phyloP scores from a whole-genome alignment of 2,888 invertebrate genomes.

The Seira musarum region DNA sequence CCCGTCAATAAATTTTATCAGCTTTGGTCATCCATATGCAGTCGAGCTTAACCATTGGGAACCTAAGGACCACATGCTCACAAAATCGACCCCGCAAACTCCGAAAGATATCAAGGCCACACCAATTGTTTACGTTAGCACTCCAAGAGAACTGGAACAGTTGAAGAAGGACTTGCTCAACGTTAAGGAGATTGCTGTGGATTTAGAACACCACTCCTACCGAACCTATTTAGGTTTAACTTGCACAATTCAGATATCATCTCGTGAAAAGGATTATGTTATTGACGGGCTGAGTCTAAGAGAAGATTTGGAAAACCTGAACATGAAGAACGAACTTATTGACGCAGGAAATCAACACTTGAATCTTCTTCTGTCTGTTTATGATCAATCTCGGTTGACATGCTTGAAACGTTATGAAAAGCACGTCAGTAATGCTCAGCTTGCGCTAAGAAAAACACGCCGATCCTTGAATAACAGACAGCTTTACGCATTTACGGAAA shows the following conservation, averaged over 20 bases:
- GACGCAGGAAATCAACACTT: conserved; percentile 78
- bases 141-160: conserved; percentile 77
- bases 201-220: conserved; percentile 86
- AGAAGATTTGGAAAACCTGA: conserved; percentile 85
- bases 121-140: conserved; percentile 80
- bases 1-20: too few relatives aligned
- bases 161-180: conserved; percentile 79
- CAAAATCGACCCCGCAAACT: conserved; percentile 72
- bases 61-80: conserved; percentile 73
- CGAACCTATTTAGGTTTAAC: conserved; percentile 95
- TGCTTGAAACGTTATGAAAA: conserved; percentile 88
- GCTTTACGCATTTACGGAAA: conserved; percentile 83
- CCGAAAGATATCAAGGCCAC: conserved; percentile 78
- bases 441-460: conserved; percentile 77
- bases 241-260: conserved; percentile 96
- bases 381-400: conserved; percentile 82
- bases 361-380: conserved; percentile 81
- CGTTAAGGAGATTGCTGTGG: conserved; percentile 61
- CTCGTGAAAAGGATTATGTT: conserved; percentile 85
- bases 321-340: conserved; percentile 85
- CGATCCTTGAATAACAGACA: conserved; percentile 89
- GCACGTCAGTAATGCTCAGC: conserved; percentile 72
- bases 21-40: conserved; percentile 91
- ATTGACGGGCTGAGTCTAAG: conserved; percentile 91
- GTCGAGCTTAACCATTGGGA: conserved; percentile 85